Percentiles rank a stretch among this genome's conserved stretches.
Evolutionary conservation across 2,113 vertebrate genomes (phyloP).

Genomic region (Gobius niger): DNA sequence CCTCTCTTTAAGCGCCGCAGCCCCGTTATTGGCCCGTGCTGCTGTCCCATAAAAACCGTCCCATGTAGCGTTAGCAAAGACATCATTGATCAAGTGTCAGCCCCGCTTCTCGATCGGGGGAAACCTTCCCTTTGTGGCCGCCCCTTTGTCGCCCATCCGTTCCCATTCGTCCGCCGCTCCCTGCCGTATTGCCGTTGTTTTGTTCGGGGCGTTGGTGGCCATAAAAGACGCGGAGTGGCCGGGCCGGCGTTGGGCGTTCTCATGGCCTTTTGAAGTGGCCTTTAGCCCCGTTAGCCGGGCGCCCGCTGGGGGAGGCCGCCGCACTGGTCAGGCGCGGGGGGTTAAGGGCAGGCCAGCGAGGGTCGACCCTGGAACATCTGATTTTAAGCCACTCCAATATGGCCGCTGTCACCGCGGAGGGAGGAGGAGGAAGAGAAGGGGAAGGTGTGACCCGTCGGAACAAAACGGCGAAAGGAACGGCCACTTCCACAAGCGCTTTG

Average conservation of each 20-base stretch:
- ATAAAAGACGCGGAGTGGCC: conserved; percentile 63
- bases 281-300: conserved; percentile 50
- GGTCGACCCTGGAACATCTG: conserved; percentile 71
- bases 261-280: conserved; percentile 49
- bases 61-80: conserved; percentile 21
- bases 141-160: conserved; percentile 45
- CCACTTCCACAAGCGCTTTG: conserved; percentile 17
- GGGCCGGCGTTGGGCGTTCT: conserved; percentile 50
- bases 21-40: not conserved
- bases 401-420: conserved; percentile 46
- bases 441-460: conserved; percentile 53
- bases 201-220: conserved; percentile 12
- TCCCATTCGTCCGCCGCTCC: conserved; percentile 28
- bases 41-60: conserved; percentile 12
- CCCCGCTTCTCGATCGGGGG: conserved; percentile 36
- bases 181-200: conserved; percentile 41
- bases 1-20: not conserved
- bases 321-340: conserved; percentile 65
- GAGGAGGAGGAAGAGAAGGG: conserved; percentile 57
- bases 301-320: conserved; percentile 63
- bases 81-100: conserved; percentile 12
- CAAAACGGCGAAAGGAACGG: conserved; percentile 21
- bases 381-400: conserved; percentile 59
- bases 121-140: conserved; percentile 27
- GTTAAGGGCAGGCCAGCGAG: conserved; percentile 74